Evolutionary conservation across 2,888 invertebrate genomes (phyloP).

Genomic region (Nymphalis c-album): DNA sequence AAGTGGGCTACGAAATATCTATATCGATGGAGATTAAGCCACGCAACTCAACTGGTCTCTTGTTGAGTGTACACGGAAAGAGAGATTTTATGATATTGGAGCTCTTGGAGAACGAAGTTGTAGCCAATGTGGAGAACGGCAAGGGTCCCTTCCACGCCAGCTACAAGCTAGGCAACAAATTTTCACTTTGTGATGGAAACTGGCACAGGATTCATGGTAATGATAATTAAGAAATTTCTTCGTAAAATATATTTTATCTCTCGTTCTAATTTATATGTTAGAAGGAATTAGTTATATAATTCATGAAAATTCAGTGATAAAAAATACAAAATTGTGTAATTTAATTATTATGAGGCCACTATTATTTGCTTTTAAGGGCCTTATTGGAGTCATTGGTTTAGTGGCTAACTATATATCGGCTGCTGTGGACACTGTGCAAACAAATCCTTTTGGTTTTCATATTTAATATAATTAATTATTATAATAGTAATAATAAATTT

Average conservation of each 20-base stretch:
- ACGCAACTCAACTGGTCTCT: constrained; percentile 89
- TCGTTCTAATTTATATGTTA: too few relatives aligned
- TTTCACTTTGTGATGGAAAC: constrained; percentile 94
- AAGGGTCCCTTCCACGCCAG: constrained; percentile 89
- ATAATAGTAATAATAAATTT: too few relatives aligned
- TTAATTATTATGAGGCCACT: too few relatives aligned
- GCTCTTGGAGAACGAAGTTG: constrained; percentile 91
- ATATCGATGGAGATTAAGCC: constrained; percentile 94
- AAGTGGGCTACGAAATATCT: constrained; percentile 88
- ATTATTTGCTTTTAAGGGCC: too few relatives aligned
- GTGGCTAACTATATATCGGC: too few relatives aligned
- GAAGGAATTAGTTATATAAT: too few relatives aligned
- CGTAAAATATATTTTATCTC: background rate
- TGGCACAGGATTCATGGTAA: constrained; percentile 94
- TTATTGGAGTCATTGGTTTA: too few relatives aligned
- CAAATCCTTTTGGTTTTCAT: too few relatives aligned
- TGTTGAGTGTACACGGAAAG: constrained; percentile 92
- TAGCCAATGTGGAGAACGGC: constrained; percentile 91
- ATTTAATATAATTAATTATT: too few relatives aligned
- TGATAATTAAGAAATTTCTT: background rate
- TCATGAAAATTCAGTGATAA: too few relatives aligned
- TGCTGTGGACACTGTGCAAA: too few relatives aligned
- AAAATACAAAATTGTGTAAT: too few relatives aligned
- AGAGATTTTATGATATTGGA: constrained; percentile 93
- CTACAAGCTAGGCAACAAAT: constrained; percentile 84